A percentile compares a stretch with the other conserved stretches of the same genome.
phyloP scores from a whole-genome alignment of 2,888 invertebrate species.

The Pyrrhosoma nymphula region DNA sequence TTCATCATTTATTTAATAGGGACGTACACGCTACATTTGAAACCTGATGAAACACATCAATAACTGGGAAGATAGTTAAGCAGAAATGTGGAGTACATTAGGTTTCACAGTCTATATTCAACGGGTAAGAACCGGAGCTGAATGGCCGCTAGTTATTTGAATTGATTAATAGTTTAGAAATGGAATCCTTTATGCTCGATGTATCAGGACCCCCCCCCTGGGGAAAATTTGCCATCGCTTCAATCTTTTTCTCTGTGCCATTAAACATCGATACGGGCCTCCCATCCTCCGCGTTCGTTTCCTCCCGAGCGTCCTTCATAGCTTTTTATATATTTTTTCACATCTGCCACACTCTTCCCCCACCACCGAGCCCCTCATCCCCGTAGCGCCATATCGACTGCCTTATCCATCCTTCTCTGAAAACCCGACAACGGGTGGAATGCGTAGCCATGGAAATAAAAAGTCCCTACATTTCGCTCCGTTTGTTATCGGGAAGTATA shows the following conservation, averaged over 20 bases:
- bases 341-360: not conserved
- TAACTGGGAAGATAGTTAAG: not conserved
- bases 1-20: not conserved
- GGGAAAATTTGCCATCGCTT: not conserved
- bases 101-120: not conserved
- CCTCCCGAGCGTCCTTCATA: not conserved
- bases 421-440: not conserved
- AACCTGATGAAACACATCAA: not conserved
- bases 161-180: slow-evolving; percentile 9
- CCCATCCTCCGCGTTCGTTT: not conserved
- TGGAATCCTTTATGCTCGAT: not conserved
- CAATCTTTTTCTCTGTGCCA: not conserved
- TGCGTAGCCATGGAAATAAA: not conserved
- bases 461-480: not conserved
- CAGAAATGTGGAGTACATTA: not conserved
- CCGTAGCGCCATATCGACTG: too few relatives aligned
- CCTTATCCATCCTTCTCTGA: not conserved
- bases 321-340: not conserved
- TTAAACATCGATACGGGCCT: not conserved
- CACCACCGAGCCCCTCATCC: not conserved
- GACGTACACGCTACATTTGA: not conserved
- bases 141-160: not conserved
- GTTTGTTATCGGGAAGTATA: not conserved
- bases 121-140: not conserved
- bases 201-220: not conserved